These are phyloP conservation scores for Prietella phreatophila DNA, from an alignment of 2,113 vertebrate genomes.

Conservation along the genomic window DNA sequence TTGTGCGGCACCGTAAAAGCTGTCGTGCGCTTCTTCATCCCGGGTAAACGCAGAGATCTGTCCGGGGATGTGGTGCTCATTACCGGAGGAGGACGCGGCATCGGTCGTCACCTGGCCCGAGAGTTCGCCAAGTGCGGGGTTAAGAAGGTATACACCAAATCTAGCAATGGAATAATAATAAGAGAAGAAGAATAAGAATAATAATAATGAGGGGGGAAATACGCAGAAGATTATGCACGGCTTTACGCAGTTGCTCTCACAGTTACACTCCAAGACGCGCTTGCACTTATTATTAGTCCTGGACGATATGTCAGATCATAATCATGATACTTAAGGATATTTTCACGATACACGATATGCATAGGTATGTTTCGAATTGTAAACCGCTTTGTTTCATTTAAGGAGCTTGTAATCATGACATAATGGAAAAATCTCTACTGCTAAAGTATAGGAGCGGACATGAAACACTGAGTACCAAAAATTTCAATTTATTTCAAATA, in stretches of 20 bases:
- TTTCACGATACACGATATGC: neutral
- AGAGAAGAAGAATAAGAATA: too few relatives aligned
- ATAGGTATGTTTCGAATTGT: neutral
- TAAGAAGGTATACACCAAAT: constrained; percentile 79
- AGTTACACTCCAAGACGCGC: neutral
- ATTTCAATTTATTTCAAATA: too few relatives aligned
- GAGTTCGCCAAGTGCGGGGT: constrained; percentile 88
- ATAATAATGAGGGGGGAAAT: too few relatives aligned
- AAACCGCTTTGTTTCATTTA: neutral
- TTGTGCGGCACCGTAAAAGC: constrained; percentile 76
- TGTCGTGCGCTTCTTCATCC: constrained; percentile 72
- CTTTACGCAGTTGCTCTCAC: neutral
- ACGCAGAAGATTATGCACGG: neutral
- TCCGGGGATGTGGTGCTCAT: constrained; percentile 84
- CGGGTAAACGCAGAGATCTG: constrained; percentile 80
- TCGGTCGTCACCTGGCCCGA: constrained; percentile 89
- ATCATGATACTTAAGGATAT: neutral
- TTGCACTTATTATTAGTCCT: neutral
- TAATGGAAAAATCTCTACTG: neutral
- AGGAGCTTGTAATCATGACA: neutral
- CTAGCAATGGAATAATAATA: neutral
- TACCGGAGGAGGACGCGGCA: constrained; percentile 94
- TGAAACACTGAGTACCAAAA: neutral
- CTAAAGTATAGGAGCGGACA: neutral
- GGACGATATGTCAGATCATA: neutral